Percentiles rank a stretch among this genome's conserved stretches.
Conservation (phyloP, 2,113 vertebrate species). For the Tor tambroides region DNA sequence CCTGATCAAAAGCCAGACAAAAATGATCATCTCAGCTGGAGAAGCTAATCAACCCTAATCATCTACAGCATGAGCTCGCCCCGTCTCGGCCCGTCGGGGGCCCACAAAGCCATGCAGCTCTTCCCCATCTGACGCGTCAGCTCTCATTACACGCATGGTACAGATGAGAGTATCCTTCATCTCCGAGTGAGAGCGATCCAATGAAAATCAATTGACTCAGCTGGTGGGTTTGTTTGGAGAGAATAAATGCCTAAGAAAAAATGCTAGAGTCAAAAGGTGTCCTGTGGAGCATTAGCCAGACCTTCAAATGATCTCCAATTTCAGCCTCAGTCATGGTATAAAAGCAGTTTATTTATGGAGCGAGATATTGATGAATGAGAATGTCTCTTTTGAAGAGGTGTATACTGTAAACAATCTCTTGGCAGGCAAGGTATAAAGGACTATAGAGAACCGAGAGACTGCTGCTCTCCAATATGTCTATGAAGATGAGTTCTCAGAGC, state of each 20-base stretch:
- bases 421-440: not conserved
- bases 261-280: slow-evolving; percentile 32
- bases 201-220: slow-evolving; percentile 36
- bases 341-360: slow-evolving; percentile 37
- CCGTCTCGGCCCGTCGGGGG: slow-evolving; percentile 58
- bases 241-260: slow-evolving; percentile 35
- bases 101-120: slow-evolving; percentile 5
- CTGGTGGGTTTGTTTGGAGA: slow-evolving; percentile 46
- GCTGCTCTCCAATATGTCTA: not conserved
- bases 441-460: not conserved
- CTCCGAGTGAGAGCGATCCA: slow-evolving; percentile 32
- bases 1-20: slow-evolving; percentile 69
- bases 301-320: slow-evolving; percentile 39
- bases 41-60: slow-evolving; percentile 69
- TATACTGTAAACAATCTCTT: slow-evolving; percentile 53
- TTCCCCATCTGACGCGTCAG: slow-evolving; percentile 14
- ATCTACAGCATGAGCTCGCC: slow-evolving; percentile 55
- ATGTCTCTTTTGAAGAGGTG: slow-evolving; percentile 26
- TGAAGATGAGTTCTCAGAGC: slow-evolving; percentile 4
- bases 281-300: slow-evolving; percentile 37
- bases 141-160: slow-evolving; percentile 37
- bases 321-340: slow-evolving; percentile 42
- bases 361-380: slow-evolving; percentile 38
- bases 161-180: slow-evolving; percentile 21
- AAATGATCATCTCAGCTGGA: slow-evolving; percentile 65